Evolutionary conservation across 2,113 vertebrate genomes (phyloP).

Genomic region (Oenanthe oenanthe): DNA sequence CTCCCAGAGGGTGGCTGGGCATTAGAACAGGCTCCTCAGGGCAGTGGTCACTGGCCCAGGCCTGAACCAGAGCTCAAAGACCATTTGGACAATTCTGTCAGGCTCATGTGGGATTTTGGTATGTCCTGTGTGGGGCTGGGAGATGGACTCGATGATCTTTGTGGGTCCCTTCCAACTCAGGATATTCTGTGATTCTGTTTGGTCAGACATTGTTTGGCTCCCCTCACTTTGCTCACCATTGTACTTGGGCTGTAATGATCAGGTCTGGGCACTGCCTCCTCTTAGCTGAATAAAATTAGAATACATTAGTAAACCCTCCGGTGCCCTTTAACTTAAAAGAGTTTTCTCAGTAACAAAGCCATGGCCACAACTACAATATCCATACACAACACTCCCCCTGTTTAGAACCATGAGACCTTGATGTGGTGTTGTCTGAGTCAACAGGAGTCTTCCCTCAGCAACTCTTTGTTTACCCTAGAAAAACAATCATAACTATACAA

Average conservation of each 20-base stretch:
- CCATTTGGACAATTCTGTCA: background rate
- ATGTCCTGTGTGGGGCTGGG: background rate
- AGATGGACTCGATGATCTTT: background rate
- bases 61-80: background rate
- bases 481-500: background rate
- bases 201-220: background rate
- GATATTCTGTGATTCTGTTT: background rate
- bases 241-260: fast-evolving
- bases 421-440: background rate
- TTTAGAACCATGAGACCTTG: background rate
- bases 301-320: background rate
- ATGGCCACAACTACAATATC: background rate
- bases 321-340: background rate
- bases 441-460: background rate
- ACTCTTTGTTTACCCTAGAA: background rate
- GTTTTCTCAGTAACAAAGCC: background rate
- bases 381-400: background rate
- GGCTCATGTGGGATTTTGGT: background rate
- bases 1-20: background rate
- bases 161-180: background rate
- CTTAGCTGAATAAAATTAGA: background rate
- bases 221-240: background rate
- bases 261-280: background rate
- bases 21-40: background rate
- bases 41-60: background rate